Percentiles rank a stretch among this genome's conserved stretches.
Conservation (phyloP, 1,140 invertebrate species). For the Caerostris darwini region DNA sequence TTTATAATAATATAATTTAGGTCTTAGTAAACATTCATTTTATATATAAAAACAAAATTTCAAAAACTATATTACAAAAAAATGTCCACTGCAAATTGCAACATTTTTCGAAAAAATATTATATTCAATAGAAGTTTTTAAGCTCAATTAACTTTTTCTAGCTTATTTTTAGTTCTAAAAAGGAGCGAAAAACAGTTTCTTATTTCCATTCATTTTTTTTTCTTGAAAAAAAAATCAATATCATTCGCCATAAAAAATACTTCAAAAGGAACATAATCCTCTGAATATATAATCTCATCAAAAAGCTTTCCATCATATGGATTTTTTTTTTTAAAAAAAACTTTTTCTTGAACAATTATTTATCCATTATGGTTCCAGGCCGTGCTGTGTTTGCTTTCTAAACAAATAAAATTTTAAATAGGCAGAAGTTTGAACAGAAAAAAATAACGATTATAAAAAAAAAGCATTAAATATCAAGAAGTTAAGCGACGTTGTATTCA, state of each 20-base stretch:
- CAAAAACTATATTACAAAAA: neutral
- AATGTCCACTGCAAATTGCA: neutral
- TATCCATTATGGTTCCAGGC: neutral
- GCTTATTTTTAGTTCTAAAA: neutral
- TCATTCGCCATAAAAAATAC: neutral
- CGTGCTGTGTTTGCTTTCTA: neutral
- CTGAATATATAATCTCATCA: conserved; percentile 43
- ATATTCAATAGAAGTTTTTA: neutral
- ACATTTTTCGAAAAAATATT: neutral
- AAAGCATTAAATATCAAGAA: neutral
- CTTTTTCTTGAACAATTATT: conserved; percentile 31
- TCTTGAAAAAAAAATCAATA: neutral
- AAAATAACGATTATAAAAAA: neutral
- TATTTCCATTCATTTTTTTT: neutral
- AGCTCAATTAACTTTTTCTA: neutral
- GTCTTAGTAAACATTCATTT: no score
- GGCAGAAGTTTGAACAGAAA: neutral
- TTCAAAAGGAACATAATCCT: neutral
- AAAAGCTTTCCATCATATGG: conserved; percentile 18
- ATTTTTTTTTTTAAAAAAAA: neutral
- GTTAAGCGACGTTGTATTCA: neutral
- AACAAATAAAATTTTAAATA: conserved; percentile 10
- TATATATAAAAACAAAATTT: neutral
- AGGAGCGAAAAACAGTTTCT: neutral
- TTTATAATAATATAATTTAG: no score